Base-by-base conservation (phyloP, 2,888 invertebrate species). In the Drosophila suboccidentalis region DNA sequence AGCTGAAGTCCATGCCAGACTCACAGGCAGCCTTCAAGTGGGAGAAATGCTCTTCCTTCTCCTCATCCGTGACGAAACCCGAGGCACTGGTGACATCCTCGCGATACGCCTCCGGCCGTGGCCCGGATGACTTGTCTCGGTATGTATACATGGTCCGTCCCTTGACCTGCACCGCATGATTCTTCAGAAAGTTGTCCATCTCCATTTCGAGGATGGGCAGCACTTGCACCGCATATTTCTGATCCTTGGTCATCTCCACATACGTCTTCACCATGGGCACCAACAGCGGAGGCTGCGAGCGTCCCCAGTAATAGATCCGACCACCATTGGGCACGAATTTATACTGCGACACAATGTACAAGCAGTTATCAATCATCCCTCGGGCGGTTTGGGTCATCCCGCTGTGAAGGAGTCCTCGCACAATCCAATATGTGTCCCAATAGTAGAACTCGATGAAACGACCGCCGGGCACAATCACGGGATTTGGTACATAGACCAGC, bases 361-460 rank as follows among this genome's bases (percentile, higher is more conserved):
- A 90, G 90, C 98, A 97, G 93, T 98, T 98, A 82, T 95, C 94
- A 65, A 98, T 94, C 96, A 98, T 98, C 15, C 96, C 96, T 80
- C 93, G 94, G 0, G 95, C 97, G 0, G 98, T 98, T 2, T 92
- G 84, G 60, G 94, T 92, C 98, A 98, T 98, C 91, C 97, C 97
- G 0, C 96, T 97, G 19, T 96, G 93, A 4, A 98, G 93, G 0
- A 98, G 94, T 0, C 98, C 98, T 80, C 96, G 95, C 75, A 98
- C 94, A 57, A 97, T 97, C 98, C 98, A 98, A 91, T 97, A 98
- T 0, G 97, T 97, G 91, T 98, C 98, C 98, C 98, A 98, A 92
- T 98, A 98, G 93, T 98, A 98, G 91, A 96, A 96, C 92, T 97
- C 97, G n/a, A 95, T 94, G 88, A 97, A 97, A 74, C 98, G 94